These are phyloP conservation scores for Busseola fusca DNA, from an alignment of 2,888 invertebrate genomes.

Conservation along the genomic window DNA sequence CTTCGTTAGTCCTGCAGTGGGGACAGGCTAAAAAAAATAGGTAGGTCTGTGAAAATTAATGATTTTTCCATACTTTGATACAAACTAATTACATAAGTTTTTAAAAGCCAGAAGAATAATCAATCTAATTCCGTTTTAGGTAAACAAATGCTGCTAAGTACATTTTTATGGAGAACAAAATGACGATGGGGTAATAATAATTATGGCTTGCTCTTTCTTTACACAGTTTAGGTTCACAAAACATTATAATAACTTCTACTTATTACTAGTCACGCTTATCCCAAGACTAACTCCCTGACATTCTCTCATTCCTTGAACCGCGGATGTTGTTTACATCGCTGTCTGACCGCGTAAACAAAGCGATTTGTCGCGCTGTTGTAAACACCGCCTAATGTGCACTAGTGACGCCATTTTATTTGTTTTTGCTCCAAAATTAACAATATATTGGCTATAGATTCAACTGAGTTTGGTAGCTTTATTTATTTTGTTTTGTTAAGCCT, in stretches of 20 bases:
- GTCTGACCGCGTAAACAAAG: conserved; percentile 68
- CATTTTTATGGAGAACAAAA: neutral
- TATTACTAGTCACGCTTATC: conserved; percentile 50
- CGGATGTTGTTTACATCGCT: conserved; percentile 58
- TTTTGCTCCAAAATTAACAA: conserved; percentile 56
- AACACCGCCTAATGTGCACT: conserved; percentile 65
- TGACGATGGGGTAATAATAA: neutral
- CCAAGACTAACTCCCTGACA: conserved; percentile 38
- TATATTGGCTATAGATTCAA: conserved; percentile 54
- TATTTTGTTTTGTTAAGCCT: conserved; percentile 50
- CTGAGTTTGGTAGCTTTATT: conserved; percentile 33
- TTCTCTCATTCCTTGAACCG: conserved; percentile 39
- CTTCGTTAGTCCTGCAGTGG: neutral
- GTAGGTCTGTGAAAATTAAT: too few relatives aligned
- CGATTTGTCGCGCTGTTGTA: conserved; percentile 70
- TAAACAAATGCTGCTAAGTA: neutral
- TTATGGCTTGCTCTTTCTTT: neutral
- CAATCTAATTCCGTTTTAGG: neutral
- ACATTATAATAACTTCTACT: conserved; percentile 14
- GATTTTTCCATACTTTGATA: neutral
- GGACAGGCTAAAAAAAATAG: neutral
- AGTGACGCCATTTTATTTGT: conserved; percentile 59
- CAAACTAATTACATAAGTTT: neutral
- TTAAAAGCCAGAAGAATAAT: neutral
- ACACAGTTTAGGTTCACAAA: neutral